Base-by-base conservation (phyloP, 2,113 vertebrate species). In the Epinephelus cyanopodus region DNA sequence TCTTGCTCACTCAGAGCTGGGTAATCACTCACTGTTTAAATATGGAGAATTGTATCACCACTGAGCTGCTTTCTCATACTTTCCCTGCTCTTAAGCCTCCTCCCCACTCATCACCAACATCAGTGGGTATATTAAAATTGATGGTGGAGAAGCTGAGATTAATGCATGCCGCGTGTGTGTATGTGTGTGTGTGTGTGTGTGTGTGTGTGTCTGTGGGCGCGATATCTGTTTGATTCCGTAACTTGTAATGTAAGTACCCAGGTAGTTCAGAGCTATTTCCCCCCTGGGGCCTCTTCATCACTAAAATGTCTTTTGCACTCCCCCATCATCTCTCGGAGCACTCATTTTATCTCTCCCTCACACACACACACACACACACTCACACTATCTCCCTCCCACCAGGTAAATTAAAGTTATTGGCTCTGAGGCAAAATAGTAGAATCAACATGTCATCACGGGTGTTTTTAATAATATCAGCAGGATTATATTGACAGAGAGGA, bases 401-500 rank as follows among this genome's bases (percentile, higher is more conserved):
- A 88, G 89, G 83, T 90, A 82, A 85, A 92, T 91, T 90, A 84
- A 85, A 81, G 67, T 83, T 88, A 83, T 83, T 92, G 85, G 86
- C 87, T 92, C 83, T 25, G 82, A 93, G 90, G 86, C 68, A 74
- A 68, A 87, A 89, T 77, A 80, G 52, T 88, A 85, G 88, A 86
- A 90, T 89, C 83, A 85, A 71, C 87, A 79, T 90, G 83, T 92
- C 91, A 91, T 90, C 89, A 72, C 25, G 72, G 78, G 79, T 81
- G 63, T 83, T 90, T 91, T 86, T 87, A 90, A 89, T 92, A 86
- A 90, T 81, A 89, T 89, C 91, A 89, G 67, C 81, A 84, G 81
- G 90, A 89, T 94, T 90, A 92, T 89, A 90, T 87, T 89, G 90
- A 92, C 86, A 84, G 73, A 84, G 69, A 88, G 71, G 81, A 89